phyloP scores from a whole-genome alignment of 2,888 invertebrate genomes.

The Himalopsyche kuldschensis region DNA sequence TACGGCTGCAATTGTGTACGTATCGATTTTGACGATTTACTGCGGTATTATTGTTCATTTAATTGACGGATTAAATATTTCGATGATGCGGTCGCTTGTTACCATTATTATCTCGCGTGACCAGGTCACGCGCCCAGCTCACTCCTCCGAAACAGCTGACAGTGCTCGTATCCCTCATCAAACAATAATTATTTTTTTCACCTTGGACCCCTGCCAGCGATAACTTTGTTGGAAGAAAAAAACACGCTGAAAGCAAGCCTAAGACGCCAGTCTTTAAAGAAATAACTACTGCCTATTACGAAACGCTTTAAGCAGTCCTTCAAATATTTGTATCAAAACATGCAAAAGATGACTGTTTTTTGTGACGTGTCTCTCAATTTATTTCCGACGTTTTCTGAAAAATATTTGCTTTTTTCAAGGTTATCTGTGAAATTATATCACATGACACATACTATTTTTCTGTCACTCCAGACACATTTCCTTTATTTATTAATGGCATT shows the following conservation, averaged over 20 bases:
- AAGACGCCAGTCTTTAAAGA: background rate
- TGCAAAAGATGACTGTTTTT: background rate
- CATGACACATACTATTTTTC: background rate
- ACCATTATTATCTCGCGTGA: background rate
- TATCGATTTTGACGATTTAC: background rate
- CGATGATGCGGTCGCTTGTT: background rate
- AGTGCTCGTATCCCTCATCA: background rate
- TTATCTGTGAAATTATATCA: background rate
- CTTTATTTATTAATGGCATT: background rate
- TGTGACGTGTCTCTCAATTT: background rate
- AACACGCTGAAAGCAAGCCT: background rate
- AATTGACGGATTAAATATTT: too few species aligned
- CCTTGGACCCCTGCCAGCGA: background rate
- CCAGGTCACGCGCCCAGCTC: background rate
- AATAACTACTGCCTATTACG: background rate
- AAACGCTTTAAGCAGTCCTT: background rate
- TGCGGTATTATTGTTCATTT: background rate
- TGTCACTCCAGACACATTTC: background rate
- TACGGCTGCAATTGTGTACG: background rate
- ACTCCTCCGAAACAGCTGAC: background rate
- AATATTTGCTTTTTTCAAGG: background rate
- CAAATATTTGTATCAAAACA: background rate
- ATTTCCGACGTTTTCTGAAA: background rate
- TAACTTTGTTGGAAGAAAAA: background rate
- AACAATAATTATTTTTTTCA: background rate